These are phyloP conservation scores for Tupiocoris notatus DNA, from an alignment of 2,888 invertebrate species.

Conservation along the genomic window DNA sequence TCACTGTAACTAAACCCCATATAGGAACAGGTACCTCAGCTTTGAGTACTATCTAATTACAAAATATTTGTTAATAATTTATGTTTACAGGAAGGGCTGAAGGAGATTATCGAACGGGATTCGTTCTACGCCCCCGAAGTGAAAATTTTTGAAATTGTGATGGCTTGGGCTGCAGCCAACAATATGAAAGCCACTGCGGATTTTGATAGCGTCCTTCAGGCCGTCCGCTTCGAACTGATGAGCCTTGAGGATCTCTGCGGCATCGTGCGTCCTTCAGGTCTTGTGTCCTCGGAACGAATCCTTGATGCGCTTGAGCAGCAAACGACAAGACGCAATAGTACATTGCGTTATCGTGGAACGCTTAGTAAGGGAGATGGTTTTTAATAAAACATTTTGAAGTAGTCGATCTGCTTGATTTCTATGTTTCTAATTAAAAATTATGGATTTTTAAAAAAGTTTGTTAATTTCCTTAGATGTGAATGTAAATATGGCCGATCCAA, in stretches of 20 bases:
- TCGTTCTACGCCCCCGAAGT: constrained; percentile 96
- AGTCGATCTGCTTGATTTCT: too few species aligned
- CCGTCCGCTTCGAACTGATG: constrained; percentile 77
- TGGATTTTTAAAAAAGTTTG: too few species aligned
- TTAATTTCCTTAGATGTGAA: constrained; percentile 69
- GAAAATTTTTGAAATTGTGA: constrained; percentile 88
- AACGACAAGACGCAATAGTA: constrained; percentile 68
- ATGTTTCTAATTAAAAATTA: too few species aligned
- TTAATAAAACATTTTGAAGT: too few species aligned
- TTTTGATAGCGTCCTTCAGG: constrained; percentile 41
- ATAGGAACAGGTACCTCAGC: too few species aligned
- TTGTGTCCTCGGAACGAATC: constrained; percentile 85
- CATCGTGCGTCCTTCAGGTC: constrained; percentile 80
- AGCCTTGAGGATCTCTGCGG: constrained; percentile 81
- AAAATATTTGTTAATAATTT: too few species aligned
- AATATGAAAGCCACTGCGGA: constrained; percentile 52
- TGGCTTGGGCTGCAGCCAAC: constrained; percentile 82
- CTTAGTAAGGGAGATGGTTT: constrained; percentile 64
- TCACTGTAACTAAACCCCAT: too few species aligned
- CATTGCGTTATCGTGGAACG: constrained; percentile 80
- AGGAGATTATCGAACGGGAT: constrained; percentile 82
- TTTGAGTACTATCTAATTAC: too few species aligned
- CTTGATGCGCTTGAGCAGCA: constrained; percentile 92
- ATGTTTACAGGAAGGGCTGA: constrained; percentile 70
- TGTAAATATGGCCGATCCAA: constrained; percentile 84